These are phyloP conservation scores for Pseudeuparius sepicola DNA, from an alignment of 2,888 invertebrate genomes.

Conservation along the genomic window DNA sequence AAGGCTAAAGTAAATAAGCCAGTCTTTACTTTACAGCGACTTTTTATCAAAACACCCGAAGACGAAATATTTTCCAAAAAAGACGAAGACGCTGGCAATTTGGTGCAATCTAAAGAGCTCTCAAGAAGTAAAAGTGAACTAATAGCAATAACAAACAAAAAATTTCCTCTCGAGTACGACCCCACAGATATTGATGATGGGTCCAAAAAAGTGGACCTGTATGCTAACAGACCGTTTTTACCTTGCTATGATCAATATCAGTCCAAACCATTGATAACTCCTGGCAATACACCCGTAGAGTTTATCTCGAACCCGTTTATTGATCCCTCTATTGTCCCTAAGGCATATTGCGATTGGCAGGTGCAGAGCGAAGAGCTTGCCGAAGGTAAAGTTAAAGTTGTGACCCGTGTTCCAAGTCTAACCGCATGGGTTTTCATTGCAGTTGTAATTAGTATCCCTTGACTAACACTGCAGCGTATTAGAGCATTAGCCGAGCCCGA, in stretches of 20 bases:
- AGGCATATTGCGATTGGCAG: slow-evolving; percentile 40
- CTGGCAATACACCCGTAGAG: slow-evolving; percentile 22
- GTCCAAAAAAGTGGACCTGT: slow-evolving; percentile 30
- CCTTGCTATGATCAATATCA: slow-evolving; percentile 31
- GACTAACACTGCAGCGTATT: too few species aligned
- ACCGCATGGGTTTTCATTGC: slow-evolving; percentile 34
- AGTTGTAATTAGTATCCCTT: slow-evolving; percentile 30
- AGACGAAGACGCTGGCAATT: slow-evolving; percentile 11
- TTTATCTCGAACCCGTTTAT: slow-evolving; percentile 24
- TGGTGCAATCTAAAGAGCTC: slow-evolving; percentile 25
- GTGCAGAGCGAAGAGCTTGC: slow-evolving; percentile 29
- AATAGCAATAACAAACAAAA: slow-evolving; percentile 29
- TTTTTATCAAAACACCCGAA: slow-evolving; percentile 33
- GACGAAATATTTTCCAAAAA: slow-evolving; percentile 14
- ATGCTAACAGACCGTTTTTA: slow-evolving; percentile 36
- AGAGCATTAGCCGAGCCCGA: too few species aligned
- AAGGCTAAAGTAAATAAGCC: slow-evolving; percentile 24
- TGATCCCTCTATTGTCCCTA: slow-evolving; percentile 28
- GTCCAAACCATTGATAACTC: slow-evolving; percentile 14
- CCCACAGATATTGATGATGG: slow-evolving; percentile 15
- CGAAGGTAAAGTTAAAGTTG: slow-evolving; percentile 37
- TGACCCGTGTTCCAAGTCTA: slow-evolving; percentile 32
- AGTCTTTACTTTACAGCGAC: slow-evolving; percentile 33
- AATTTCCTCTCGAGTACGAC: slow-evolving; percentile 34
- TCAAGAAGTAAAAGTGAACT: slow-evolving; percentile 31